phyloP scores from a whole-genome alignment of 2,113 vertebrate genomes.

The Bagarius yarrelli region DNA sequence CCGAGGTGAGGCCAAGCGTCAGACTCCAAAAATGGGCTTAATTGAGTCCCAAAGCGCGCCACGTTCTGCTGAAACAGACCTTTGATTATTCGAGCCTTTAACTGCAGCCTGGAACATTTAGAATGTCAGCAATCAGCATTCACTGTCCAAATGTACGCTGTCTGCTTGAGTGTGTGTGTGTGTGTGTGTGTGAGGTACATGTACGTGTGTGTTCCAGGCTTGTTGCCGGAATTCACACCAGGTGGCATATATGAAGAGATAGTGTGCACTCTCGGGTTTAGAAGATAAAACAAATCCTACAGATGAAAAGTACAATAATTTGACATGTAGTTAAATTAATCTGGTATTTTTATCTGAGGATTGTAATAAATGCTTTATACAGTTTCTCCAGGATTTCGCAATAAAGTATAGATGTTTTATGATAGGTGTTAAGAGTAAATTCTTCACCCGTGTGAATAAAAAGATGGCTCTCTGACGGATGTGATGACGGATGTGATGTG shows the following conservation, averaged over 20 bases:
- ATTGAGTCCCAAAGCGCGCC: slow-evolving; percentile 70
- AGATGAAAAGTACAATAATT: background rate
- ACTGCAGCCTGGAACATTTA: slow-evolving; percentile 45
- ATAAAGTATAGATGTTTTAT: too few species aligned
- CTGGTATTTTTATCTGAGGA: background rate
- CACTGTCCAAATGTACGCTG: slow-evolving; percentile 28
- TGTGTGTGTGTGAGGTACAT: slow-evolving; percentile 30
- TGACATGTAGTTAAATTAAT: background rate
- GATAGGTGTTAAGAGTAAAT: too few species aligned
- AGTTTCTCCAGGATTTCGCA: too few species aligned
- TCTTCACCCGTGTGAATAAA: too few species aligned
- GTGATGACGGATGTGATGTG: too few species aligned
- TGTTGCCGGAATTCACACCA: slow-evolving; percentile 21
- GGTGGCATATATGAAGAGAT: background rate
- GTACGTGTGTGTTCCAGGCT: slow-evolving; percentile 27
- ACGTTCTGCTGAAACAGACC: slow-evolving; percentile 48
- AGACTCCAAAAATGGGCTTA: slow-evolving; percentile 67
- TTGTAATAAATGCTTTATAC: background rate
- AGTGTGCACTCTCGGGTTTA: background rate
- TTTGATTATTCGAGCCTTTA: slow-evolving; percentile 37
- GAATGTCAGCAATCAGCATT: slow-evolving; percentile 41
- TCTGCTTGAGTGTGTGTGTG: slow-evolving; percentile 31
- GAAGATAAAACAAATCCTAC: background rate
- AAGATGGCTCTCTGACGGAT: too few species aligned
- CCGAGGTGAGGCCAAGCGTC: slow-evolving; percentile 28